phyloP scores from a whole-genome alignment of 1,140 invertebrate species.

The Anastatus disparis region DNA sequence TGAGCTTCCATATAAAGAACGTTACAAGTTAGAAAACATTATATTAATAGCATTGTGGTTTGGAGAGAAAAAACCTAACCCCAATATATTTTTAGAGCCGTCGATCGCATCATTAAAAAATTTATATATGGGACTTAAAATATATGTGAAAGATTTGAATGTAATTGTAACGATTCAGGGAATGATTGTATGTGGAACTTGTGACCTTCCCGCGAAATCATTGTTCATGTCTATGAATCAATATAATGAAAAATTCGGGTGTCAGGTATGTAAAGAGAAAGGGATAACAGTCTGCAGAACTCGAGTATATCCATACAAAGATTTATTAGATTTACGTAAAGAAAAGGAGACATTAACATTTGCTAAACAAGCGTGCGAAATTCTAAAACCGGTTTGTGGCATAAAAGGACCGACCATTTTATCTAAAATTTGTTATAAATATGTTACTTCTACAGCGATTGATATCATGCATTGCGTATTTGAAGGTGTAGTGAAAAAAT shows the following conservation, averaged over 20 bases:
- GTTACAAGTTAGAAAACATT: constrained; percentile 38
- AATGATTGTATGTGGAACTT: neutral
- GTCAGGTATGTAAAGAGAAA: neutral
- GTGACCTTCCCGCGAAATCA: neutral
- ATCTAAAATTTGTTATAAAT: constrained; percentile 27
- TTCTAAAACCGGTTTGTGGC: neutral
- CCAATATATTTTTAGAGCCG: constrained; percentile 10
- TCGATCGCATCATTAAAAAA: neutral
- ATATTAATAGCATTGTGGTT: constrained; percentile 29
- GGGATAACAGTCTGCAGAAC: neutral
- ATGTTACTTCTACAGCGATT: constrained; percentile 9
- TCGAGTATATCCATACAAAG: neutral
- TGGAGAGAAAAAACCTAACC: constrained; percentile 31
- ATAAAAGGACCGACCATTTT: constrained; percentile 8
- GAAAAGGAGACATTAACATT: neutral
- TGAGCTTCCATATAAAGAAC: too few species aligned
- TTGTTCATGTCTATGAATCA: constrained; percentile 4
- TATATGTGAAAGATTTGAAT: constrained; percentile 4
- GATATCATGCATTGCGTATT: constrained; percentile 34
- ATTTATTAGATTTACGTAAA: neutral
- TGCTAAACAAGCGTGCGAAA: neutral
- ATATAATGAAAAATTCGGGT: constrained; percentile 8
- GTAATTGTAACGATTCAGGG: neutral
- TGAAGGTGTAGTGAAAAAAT: constrained; percentile 31
- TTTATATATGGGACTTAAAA: neutral